A percentile compares a stretch with the other conserved stretches of the same genome.
These are phyloP conservation scores for Anoplophora glabripennis DNA, from an alignment of 1,140 invertebrate species.

Conservation along the genomic window DNA sequence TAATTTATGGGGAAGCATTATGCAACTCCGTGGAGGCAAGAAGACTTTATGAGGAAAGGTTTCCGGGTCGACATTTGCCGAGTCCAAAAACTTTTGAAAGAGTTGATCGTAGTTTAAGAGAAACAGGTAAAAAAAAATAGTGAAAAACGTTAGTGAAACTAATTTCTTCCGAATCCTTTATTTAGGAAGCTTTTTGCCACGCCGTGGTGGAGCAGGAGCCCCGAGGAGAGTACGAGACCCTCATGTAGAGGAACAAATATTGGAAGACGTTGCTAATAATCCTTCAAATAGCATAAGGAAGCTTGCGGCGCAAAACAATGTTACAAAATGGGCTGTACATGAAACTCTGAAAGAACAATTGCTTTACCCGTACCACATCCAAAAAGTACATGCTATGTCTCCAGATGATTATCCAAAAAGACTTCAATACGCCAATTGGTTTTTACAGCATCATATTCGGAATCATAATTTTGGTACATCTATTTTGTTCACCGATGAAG, in stretches of 20 bases:
- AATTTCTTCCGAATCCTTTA: too few relatives aligned
- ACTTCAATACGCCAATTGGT: slow-evolving; percentile 5
- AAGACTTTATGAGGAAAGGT: too few relatives aligned
- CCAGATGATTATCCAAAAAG: slow-evolving; percentile 37
- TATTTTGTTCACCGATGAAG: slow-evolving; percentile 45
- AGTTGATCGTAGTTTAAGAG: too few relatives aligned
- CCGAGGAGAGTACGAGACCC: slow-evolving; percentile 10
- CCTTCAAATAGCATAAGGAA: slow-evolving; percentile 6
- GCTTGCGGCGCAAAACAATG: neutral
- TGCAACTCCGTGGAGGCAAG: too few relatives aligned
- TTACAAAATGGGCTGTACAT: neutral
- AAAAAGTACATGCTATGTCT: slow-evolving; percentile 22
- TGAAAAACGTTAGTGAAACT: too few relatives aligned
- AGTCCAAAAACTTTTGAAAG: too few relatives aligned
- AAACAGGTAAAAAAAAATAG: too few relatives aligned
- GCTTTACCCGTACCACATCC: slow-evolving; percentile 16
- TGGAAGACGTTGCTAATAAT: slow-evolving; percentile 2
- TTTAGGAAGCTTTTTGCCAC: too few relatives aligned
- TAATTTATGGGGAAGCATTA: too few relatives aligned
- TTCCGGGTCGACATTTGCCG: too few relatives aligned
- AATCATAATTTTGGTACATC: slow-evolving; percentile 28
- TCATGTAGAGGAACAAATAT: slow-evolving; percentile 1
- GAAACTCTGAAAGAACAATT: slow-evolving; percentile 9
- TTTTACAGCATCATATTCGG: slow-evolving; percentile 12
- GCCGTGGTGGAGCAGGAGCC: too few relatives aligned